Base-by-base conservation (phyloP, 2,888 invertebrate genomes). In the Dynastes maya region DNA sequence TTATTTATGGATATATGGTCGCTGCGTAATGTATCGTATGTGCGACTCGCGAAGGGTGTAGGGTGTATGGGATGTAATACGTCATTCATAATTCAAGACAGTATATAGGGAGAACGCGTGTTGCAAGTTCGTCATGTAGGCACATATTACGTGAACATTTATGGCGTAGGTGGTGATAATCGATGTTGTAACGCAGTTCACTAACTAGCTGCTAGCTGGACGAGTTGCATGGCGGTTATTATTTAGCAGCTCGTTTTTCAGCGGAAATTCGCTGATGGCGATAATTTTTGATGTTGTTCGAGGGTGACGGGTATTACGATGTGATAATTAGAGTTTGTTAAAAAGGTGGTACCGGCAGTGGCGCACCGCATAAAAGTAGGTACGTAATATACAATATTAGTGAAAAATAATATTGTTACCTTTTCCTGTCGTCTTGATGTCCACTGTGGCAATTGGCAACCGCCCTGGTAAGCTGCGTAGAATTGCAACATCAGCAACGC, bases 11-110 rank as follows among this genome's bases (percentile, higher is more conserved):
- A 45, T 45, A 45, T 45, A 45, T 45, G 45, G 45, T 2, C 45
- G 11, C 11, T 11, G 45, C 45, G 8, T 45, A 45, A 45, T 45
- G 45, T 11, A 45, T 45, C 11, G 11, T 11, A 45, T 32, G 5
- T 32, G 32, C 5, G 4, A 32, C 32, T 32, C 45, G 45, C 45
- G 11, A 45, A 45, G 45, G 45, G 45, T 45, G 45, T 45, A 45
- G 45, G 8, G 8, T 2, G 22, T 6, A 22, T 9, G 4, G 22
- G 55, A 22, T 16, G 22, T 2, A 27, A 55, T 8, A 55, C 55
- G 55, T 55, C 55, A 55, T 55, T 55, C 55, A 55, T 55, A 55
- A 55, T 55, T 55, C 55, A 55, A 55, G 55, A 22, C n/a, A 16
- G 55, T 55, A 22, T 55, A 55, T n/a, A 4, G n/a, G 22, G 6